phyloP scores from a whole-genome alignment of 1,140 invertebrate species.

The Drosophila subobscura region DNA sequence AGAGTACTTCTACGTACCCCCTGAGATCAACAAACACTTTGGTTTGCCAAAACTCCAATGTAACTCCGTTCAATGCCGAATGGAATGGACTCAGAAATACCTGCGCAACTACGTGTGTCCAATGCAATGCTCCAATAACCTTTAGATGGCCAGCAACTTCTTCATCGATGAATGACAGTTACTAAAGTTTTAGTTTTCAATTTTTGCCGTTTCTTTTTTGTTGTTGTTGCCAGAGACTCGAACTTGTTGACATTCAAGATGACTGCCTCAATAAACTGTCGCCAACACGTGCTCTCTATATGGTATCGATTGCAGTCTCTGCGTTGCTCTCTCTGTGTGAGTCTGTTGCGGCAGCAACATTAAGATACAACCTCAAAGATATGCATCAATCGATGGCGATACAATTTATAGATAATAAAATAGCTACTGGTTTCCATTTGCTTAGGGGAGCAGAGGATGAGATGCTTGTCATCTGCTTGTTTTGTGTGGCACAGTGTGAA shows the following conservation, averaged over 20 bases:
- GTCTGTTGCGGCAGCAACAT: conserved; percentile 34
- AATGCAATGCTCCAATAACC: conserved; percentile 70
- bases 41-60: conserved; percentile 29
- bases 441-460: not conserved
- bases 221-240: conserved; percentile 22
- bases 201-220: conserved; percentile 17
- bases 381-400: conserved; percentile 58
- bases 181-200: conserved; percentile 60
- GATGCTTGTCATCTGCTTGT: not conserved
- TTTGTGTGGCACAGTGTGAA: conserved; percentile 26
- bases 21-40: conserved; percentile 5
- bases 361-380: conserved; percentile 65
- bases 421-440: conserved; percentile 40
- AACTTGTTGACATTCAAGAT: conserved; percentile 73
- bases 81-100: not conserved
- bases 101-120: too few relatives aligned
- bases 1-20: conserved; percentile 6
- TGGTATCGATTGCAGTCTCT: conserved; percentile 31
- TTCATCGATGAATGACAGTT: conserved; percentile 75
- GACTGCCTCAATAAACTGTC: conserved; percentile 37
- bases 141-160: conserved; percentile 58
- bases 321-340: conserved; percentile 28
- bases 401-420: conserved; percentile 77
- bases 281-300: conserved; percentile 64
- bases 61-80: conserved; percentile 47